phyloP scores from a whole-genome alignment of 2,888 invertebrate genomes.

The Schizaphis graminum region DNA sequence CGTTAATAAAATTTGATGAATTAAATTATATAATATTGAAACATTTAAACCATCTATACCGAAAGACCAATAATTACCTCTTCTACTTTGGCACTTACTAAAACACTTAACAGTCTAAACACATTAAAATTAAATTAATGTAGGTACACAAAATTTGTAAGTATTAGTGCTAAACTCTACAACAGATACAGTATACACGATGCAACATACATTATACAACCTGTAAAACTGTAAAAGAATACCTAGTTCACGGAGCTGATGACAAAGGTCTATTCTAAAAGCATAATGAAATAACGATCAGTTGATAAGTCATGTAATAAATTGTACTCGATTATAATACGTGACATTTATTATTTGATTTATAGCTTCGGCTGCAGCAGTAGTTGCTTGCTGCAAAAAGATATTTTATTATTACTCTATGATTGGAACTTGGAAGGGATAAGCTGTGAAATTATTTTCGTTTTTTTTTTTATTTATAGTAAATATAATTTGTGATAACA shows the following conservation, averaged over 20 bases:
- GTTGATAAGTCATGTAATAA: not conserved
- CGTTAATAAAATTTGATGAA: not conserved
- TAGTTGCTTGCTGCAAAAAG: not conserved
- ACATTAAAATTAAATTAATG: not conserved
- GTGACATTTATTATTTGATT: not conserved
- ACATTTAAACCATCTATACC: not conserved
- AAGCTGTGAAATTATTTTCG: too few species aligned
- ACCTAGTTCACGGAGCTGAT: not conserved
- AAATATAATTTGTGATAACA: not conserved
- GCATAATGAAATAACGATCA: not conserved
- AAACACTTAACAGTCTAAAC: too few species aligned
- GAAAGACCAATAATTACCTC: not conserved
- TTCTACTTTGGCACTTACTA: too few species aligned
- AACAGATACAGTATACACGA: not conserved
- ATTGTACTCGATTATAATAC: not conserved
- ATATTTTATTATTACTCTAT: not conserved
- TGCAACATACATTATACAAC: too few species aligned
- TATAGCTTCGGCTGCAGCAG: not conserved
- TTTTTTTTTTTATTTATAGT: not conserved
- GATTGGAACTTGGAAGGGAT: too few species aligned
- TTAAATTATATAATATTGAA: not conserved
- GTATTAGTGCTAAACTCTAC: not conserved
- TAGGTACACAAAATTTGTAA: not conserved
- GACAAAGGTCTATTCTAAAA: not conserved
- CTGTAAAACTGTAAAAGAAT: not conserved